Conservation (phyloP, 2,888 invertebrate species). For the Craniophora ligustri region DNA sequence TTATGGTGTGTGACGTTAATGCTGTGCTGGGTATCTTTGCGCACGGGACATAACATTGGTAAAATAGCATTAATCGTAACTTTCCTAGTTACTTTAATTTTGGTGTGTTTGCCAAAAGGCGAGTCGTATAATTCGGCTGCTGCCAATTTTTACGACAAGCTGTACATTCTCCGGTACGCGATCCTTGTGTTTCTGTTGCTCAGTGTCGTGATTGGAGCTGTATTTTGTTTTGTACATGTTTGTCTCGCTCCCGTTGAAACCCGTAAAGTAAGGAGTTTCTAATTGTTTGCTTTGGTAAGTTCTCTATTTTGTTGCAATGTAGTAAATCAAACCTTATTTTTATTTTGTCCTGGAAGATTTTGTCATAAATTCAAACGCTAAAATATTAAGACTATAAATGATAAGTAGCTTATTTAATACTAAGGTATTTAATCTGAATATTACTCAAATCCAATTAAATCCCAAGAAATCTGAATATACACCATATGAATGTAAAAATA, state of each 20-base stretch:
- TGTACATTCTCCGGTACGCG: slow-evolving; percentile 71
- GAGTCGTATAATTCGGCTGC: slow-evolving; percentile 67
- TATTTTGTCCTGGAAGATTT: no score
- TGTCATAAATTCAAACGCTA: no score
- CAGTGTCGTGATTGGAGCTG: slow-evolving; percentile 66
- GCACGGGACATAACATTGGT: slow-evolving; percentile 90
- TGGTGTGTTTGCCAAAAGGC: slow-evolving; percentile 89
- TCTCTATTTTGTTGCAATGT: slow-evolving; percentile 42
- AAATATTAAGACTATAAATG: no score
- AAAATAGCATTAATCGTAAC: slow-evolving; percentile 88
- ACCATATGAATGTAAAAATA: no score
- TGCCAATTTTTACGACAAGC: slow-evolving; percentile 85
- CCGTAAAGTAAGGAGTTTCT: slow-evolving; percentile 71
- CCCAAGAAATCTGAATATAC: no score
- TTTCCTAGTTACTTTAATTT: slow-evolving; percentile 86
- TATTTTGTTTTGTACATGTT: slow-evolving; percentile 70
- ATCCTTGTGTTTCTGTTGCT: slow-evolving; percentile 69
- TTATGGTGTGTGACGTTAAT: slow-evolving; percentile 90
- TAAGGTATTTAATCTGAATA: no score
- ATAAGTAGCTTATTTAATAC: no score
- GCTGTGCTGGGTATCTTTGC: slow-evolving; percentile 90
- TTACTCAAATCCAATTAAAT: no score
- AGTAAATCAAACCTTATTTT: neutral
- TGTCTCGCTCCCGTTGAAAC: slow-evolving; percentile 76
- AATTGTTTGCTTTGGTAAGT: slow-evolving; percentile 70